A percentile compares a stretch with the other conserved stretches of the same genome.
These are phyloP conservation scores for Hydrotaea cyrtoneurina DNA, from an alignment of 2,888 invertebrate species.

Conservation along the genomic window DNA sequence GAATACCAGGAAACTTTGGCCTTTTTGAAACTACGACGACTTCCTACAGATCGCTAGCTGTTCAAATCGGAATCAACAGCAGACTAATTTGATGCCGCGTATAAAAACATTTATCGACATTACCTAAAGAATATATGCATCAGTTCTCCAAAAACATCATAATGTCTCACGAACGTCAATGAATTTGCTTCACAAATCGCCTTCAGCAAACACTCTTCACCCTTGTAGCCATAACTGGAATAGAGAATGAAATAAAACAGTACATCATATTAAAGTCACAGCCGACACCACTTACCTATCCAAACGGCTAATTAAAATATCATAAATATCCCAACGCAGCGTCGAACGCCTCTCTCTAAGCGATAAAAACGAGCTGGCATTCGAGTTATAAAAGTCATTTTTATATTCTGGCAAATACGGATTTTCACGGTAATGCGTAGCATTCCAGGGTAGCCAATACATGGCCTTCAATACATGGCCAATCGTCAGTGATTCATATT, in stretches of 20 bases:
- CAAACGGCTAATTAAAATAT: slow-evolving; percentile 72
- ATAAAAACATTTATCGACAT: no score
- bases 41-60: no score
- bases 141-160: slow-evolving; percentile 73
- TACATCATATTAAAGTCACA: no score
- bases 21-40: no score
- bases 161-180: slow-evolving; percentile 71
- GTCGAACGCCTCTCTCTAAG: slow-evolving; percentile 55
- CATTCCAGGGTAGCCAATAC: slow-evolving; percentile 75
- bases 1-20: no score
- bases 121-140: slow-evolving; percentile 75
- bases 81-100: no score
- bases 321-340: slow-evolving; percentile 74
- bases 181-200: slow-evolving; percentile 75
- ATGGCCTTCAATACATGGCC: slow-evolving; percentile 76
- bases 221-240: slow-evolving; percentile 75
- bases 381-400: slow-evolving; percentile 27
- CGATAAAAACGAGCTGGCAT: slow-evolving; percentile 43
- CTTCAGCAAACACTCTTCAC: slow-evolving; percentile 74
- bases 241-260: not conserved
- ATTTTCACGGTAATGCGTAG: slow-evolving; percentile 74
- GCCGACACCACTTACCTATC: slow-evolving; percentile 68
- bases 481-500: slow-evolving; percentile 75
- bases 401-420: slow-evolving; percentile 76
- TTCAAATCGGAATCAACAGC: no score